Base-by-base conservation (phyloP, 2,888 invertebrate species). In the Nasonovia ribisnigri region DNA sequence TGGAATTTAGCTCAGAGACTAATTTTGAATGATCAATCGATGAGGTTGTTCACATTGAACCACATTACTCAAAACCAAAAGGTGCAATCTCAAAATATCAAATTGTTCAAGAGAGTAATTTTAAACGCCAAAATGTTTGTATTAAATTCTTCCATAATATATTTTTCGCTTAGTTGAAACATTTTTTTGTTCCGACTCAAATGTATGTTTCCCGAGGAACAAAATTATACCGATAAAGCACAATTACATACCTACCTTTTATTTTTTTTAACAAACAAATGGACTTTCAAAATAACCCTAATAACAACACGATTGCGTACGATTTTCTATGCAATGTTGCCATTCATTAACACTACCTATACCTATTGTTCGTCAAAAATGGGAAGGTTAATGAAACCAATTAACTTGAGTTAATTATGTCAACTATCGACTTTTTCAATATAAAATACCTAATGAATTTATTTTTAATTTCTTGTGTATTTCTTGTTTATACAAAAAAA, bases 201-300 rank as follows among this genome's bases (percentile, higher is more conserved):
- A 77, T 77, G 8, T 36, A 20, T 77, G 36, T 20, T 20, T 36
- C 20, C 36, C 0, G 36, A 36, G 8, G 20, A 36, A 77, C 77
- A 77, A 77, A 77, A 77, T 77, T 77, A 36, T 77, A 77, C 36
- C 20, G 77, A 36, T 77, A 77, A 20, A 77, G 77, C 36, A 77
- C 77, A 36, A 77, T 77, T 36, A 36, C 77, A 3, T 20, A 77
- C 36, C 77, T 77, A 36, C 77, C 5, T 36, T 77, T 77, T 36
- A 29, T 77, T 77, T 77, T 60, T 67, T 36, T 67, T 67, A 67
- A 67, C 67, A 67, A 77, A 67, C 67, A 67, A 67, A 36, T 77
- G 8, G 36, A 77, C 36, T 36, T 36, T 77, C 77, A 77, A 20
- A 20, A 36, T 77, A 36, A 77, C 36, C 77, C 36, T 77, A 77